Evolutionary conservation across 1,140 invertebrate species (phyloP), one percentile per base, ranked within the genome.

Genomic region (Drosophila ogumai): DNA sequence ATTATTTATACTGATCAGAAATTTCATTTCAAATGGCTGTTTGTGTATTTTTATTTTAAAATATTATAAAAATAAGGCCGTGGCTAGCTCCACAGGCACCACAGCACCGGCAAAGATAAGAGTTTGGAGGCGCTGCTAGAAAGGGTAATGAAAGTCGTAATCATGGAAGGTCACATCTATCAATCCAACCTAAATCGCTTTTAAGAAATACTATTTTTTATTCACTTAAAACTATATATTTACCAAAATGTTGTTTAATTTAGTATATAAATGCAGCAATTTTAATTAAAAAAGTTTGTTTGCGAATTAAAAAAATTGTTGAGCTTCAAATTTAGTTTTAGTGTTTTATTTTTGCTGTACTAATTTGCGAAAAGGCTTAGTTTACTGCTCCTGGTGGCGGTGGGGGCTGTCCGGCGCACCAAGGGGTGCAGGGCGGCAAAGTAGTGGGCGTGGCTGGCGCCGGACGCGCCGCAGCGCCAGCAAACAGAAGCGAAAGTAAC

Each of bases 381-480:
- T 85, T 85, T 9, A 77, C 41, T 7, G 58, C 46, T 25, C 81
- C 81, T 6, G 72, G 81, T 0, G 81, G 81, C 28, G 65, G 75
- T 52, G 75, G 55, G 0, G 66, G 81, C 22, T 76, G 81, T 28
- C 72, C 81, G n/a, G 81, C 81, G 12, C 81, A 84, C 72, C 72
- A 77, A 1, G 76, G 66, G 10, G 63, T 38, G 55, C 81, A 84
- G 13, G 76, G 57, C 7, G 75, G 75, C 17, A n/a, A 12, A 0
- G 64, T 40, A 2, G 50, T 36, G 15, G 12, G 22, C 9, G 15
- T 31, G 43, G 43, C 22, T 40, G 64, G 41, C 6, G 7, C 12
- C n/a, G 66, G 55, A 13, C 19, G 43, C 6, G 13, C 56, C 19
- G 32, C 13, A n/a, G 13, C 43, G 9, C 50, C 63, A 19, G 64